A percentile compares a stretch with the other conserved stretches of the same genome.
These are phyloP conservation scores for Nemotelus pantherinus DNA, from an alignment of 2,888 invertebrate genomes.

Conservation along the genomic window DNA sequence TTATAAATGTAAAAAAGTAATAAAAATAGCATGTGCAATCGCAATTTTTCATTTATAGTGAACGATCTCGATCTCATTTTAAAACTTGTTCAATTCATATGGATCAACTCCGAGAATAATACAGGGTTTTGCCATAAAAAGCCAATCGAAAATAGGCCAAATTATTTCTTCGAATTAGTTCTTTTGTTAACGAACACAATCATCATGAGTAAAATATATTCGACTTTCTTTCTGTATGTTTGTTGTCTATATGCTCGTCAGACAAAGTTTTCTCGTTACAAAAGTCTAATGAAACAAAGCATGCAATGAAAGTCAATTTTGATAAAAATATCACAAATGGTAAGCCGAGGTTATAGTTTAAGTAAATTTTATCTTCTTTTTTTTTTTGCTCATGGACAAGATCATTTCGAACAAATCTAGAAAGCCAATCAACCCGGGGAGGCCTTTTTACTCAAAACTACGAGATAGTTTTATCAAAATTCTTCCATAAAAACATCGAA, in stretches of 20 bases:
- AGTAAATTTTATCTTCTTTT: no score
- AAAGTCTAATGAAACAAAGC: conserved; percentile 36
- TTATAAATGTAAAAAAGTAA: conserved; percentile 49
- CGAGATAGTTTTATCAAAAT: conserved; percentile 40
- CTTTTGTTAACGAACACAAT: neutral
- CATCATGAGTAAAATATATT: conserved; percentile 1
- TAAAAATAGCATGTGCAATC: conserved; percentile 57
- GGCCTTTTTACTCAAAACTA: neutral
- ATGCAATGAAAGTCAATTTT: conserved; percentile 27
- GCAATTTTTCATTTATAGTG: conserved; percentile 53
- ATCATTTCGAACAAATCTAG: no score
- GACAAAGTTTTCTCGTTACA: conserved; percentile 8
- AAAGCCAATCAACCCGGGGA: no score
- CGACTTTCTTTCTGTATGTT: conserved; percentile 11
- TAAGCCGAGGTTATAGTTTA: no score
- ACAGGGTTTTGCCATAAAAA: conserved; percentile 12
- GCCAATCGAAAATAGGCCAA: conserved; percentile 37
- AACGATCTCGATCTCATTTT: neutral
- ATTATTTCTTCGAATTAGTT: conserved; percentile 12
- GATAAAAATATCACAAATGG: conserved; percentile 16
- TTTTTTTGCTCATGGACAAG: no score
- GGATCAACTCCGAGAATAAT: no score
- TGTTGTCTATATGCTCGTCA: conserved; percentile 36
- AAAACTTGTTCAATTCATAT: no score
- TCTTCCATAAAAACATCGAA: conserved; percentile 11